Percentiles rank a stretch among this genome's conserved stretches.
phyloP scores from a whole-genome alignment of 2,797 vertebrate species.

The Silurus aristotelis region DNA sequence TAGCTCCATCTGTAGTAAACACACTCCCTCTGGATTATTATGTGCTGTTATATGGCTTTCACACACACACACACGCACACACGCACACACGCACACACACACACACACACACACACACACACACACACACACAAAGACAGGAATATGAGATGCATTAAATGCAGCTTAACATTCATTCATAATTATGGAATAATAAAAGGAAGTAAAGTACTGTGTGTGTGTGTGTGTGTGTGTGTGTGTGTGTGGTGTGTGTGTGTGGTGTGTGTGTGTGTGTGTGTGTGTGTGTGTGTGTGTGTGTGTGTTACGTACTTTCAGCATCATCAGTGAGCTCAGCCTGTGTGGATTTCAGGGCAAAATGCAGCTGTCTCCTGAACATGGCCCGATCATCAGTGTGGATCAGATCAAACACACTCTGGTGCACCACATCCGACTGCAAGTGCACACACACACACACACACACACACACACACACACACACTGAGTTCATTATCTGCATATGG shows the following conservation, averaged over 20 bases:
- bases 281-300: constrained; percentile 62
- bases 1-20: constrained; percentile 1
- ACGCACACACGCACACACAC: not conserved
- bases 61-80: not conserved
- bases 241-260: constrained; percentile 50
- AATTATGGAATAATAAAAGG: not conserved
- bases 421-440: constrained; percentile 75
- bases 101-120: not conserved
- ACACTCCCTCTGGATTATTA: not conserved
- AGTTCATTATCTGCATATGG: not conserved
- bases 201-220: not conserved
- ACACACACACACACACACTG: not conserved
- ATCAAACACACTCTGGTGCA: constrained; percentile 83
- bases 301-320: constrained; percentile 37
- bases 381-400: constrained; percentile 83
- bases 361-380: constrained; percentile 77
- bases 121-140: not conserved
- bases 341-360: constrained; percentile 79
- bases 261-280: constrained; percentile 42
- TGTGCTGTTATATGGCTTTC: not conserved
- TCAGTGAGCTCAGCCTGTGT: constrained; percentile 74
- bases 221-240: not conserved
- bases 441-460: constrained; percentile 1
- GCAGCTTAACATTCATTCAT: not conserved
- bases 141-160: not conserved